Evolutionary conservation across 35 echinoderm and acorn worm species (phyloP).

Genomic region (Chiridota heheva): DNA sequence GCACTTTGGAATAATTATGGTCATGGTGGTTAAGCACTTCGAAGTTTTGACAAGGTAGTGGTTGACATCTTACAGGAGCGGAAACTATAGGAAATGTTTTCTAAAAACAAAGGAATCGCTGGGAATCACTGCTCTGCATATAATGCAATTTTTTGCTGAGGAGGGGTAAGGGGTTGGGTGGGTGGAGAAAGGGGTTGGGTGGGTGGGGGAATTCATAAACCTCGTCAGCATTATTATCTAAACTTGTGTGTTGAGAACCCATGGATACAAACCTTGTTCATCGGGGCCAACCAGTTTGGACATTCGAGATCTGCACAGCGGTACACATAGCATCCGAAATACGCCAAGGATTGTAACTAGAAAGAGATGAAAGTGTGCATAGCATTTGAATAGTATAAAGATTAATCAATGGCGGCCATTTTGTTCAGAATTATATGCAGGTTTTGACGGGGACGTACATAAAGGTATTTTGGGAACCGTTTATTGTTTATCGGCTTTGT

Average conservation of each 20-base stretch:
- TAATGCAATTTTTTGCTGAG: background rate
- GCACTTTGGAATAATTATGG: too few relatives aligned
- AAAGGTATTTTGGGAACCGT: background rate
- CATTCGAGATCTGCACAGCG: conserved; percentile 56
- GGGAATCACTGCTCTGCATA: background rate
- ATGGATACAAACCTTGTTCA: conserved; percentile 47
- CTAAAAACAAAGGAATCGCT: background rate
- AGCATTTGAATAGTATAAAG: background rate
- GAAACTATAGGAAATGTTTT: background rate
- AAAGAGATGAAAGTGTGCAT: background rate
- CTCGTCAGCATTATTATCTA: background rate
- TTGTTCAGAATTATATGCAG: background rate
- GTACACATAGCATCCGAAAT: conserved; percentile 33
- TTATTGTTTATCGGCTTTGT: background rate
- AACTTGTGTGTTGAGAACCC: background rate
- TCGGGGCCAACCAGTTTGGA: conserved; percentile 46
- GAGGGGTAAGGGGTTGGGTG: too few relatives aligned
- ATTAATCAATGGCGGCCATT: background rate
- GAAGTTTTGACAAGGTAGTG: too few relatives aligned
- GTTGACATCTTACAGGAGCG: too few relatives aligned
- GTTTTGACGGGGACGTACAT: background rate
- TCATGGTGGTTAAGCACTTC: too few relatives aligned
- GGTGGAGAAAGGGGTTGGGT: too few relatives aligned
- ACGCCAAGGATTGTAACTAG: conserved; percentile 46
- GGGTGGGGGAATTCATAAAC: too few relatives aligned